These are phyloP conservation scores for Vanessa cardui DNA, from an alignment of 2,888 invertebrate species.

Conservation along the genomic window DNA sequence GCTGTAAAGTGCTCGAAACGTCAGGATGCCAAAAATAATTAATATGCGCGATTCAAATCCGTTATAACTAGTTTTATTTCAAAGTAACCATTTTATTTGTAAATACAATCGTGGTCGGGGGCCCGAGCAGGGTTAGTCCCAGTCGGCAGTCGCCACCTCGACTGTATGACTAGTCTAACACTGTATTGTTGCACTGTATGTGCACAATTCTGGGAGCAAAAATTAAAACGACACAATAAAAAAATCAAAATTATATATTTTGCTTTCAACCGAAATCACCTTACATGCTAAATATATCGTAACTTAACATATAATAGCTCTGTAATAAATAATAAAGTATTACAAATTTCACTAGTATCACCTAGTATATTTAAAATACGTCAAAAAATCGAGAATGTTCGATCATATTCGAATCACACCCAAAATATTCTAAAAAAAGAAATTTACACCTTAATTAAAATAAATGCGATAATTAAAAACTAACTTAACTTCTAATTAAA, in stretches of 20 bases:
- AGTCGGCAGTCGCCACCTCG: no score
- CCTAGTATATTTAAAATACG: neutral
- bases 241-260: constrained; percentile 70
- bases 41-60: no score
- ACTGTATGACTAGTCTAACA: no score
- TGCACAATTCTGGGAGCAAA: neutral
- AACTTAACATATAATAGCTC: constrained; percentile 36
- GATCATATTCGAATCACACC: constrained; percentile 11
- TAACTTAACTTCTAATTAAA: constrained; percentile 13
- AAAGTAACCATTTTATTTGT: no score
- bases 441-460: constrained; percentile 24
- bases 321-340: constrained; percentile 41
- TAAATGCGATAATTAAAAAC: constrained; percentile 34
- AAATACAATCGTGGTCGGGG: no score
- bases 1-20: no score
- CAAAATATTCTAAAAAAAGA: constrained; percentile 10
- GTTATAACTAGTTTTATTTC: no score
- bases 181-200: no score
- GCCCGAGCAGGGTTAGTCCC: no score
- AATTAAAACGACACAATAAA: constrained; percentile 45
- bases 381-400: constrained; percentile 15
- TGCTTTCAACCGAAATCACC: constrained; percentile 58
- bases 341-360: constrained; percentile 26
- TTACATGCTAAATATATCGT: constrained; percentile 44
- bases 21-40: no score